A percentile compares a stretch with the other conserved stretches of the same genome.
phyloP scores from a whole-genome alignment of 35 echinoderm and acorn worm genomes.

The Amphiura filiformis region DNA sequence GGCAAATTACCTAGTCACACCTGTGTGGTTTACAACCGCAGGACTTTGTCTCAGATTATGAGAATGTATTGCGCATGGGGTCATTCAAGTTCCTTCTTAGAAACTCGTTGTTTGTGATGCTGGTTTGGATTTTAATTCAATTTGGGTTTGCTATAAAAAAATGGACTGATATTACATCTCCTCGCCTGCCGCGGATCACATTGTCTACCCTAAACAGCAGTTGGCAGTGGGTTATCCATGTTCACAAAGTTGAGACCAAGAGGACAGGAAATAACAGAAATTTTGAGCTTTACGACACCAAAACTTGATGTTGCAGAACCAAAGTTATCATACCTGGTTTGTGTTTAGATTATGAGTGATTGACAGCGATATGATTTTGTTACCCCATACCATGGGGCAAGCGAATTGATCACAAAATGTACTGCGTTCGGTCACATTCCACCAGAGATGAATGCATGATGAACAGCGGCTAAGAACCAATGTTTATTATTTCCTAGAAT shows the following conservation, averaged over 20 bases:
- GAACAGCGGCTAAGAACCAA: background rate
- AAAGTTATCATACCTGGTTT: background rate
- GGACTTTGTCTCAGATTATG: background rate
- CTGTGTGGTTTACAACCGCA: background rate
- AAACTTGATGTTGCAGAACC: background rate
- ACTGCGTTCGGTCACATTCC: background rate
- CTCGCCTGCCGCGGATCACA: background rate
- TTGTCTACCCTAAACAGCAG: background rate
- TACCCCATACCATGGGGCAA: background rate
- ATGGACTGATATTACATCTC: background rate
- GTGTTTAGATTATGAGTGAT: background rate
- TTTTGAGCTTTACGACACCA: too few species aligned
- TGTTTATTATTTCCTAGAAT: background rate
- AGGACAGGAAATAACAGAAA: background rate
- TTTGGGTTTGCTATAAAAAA: background rate
- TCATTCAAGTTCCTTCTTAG: background rate
- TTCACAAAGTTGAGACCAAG: background rate
- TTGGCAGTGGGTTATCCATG: background rate
- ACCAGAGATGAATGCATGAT: background rate
- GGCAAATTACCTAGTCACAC: background rate
- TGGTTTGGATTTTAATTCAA: background rate
- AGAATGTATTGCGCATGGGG: background rate
- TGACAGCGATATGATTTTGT: background rate
- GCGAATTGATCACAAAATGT: background rate
- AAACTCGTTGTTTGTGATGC: conserved; percentile 7